A percentile compares a stretch with the other conserved stretches of the same genome.
Evolutionary conservation across 2,113 vertebrate genomes (phyloP).

Genomic region (Sinocyclocheilus anophthalmus): DNA sequence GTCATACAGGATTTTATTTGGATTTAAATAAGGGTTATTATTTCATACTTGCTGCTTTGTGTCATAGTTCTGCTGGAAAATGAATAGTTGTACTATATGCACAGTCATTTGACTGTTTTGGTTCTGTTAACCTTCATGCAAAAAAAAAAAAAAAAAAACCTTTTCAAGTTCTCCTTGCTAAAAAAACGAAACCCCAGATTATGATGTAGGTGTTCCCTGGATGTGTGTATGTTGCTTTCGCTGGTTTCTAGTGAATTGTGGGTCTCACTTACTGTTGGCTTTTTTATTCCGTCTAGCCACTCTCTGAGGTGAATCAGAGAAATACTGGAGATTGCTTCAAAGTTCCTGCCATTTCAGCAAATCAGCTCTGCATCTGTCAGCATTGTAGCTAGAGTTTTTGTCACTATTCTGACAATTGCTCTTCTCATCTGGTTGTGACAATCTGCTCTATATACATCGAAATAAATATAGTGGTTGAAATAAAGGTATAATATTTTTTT

Average conservation of each 20-base stretch:
- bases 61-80: neutral
- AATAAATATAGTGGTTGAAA: neutral
- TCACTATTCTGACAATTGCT: conserved; percentile 1
- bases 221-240: neutral
- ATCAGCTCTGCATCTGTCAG: neutral
- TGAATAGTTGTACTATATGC: neutral
- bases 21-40: neutral
- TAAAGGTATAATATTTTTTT: neutral
- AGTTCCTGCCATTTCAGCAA: conserved; percentile 4
- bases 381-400: neutral
- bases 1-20: neutral
- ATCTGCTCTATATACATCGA: neutral
- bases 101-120: neutral
- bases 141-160: neutral
- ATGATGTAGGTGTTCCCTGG: neutral
- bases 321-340: neutral
- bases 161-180: neutral
- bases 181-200: neutral
- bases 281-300: neutral
- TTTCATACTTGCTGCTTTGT: neutral
- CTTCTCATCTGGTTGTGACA: neutral
- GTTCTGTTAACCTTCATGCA: neutral
- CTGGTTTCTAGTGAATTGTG: neutral
- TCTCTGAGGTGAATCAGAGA: neutral
- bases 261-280: neutral